Evolutionary conservation across 2,797 vertebrate species (phyloP), one percentile per base, ranked within the genome.

Genomic region (Scarus forsteni): DNA sequence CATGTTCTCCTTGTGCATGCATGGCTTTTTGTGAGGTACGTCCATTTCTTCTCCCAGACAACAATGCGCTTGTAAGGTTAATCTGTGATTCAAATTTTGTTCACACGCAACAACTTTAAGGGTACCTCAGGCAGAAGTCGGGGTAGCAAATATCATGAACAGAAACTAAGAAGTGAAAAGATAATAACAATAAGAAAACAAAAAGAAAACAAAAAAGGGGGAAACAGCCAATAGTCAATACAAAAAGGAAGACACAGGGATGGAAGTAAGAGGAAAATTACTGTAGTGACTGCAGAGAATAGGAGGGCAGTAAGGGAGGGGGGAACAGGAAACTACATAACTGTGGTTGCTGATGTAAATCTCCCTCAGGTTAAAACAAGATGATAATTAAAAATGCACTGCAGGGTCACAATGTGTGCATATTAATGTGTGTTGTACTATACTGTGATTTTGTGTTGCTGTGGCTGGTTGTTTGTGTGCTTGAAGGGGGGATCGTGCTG

Each of bases 341-440:
- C 71, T 52, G 66, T 70, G 67, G 60, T 19, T 83, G 84, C 70
- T 82, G 78, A 77, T 84, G 81, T 83, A 80, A 88, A 81, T 73
- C 79, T 74, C 78, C 85, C 84, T 10, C 71, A 70, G 86, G 83
- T 79, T 85, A 85, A 88, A 90, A 88, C 86, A 90, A 85, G 82
- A 85, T 51, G 70, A 87, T 89, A 86, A 89, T 91, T 91, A 88
- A 89, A 90, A 89, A 86, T 84, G 76, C 80, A 88, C 87, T 16
- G 43, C 74, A 74, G 88, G 88, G 86, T 88, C 85, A 87, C 72
- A 70, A 68, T 64, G 68, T 36, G 48, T 50, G 62, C 48, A 8
- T 45, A 18, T 43, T 18, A 40, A 46, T 51, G 50, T 56, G 62
- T 66, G 19, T 66, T 14, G 68, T n/a, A 18, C 46, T 69, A 15